These are phyloP conservation scores for Enhydra lutris DNA, from an alignment of 2,113 vertebrate genomes.

Conservation along the genomic window DNA sequence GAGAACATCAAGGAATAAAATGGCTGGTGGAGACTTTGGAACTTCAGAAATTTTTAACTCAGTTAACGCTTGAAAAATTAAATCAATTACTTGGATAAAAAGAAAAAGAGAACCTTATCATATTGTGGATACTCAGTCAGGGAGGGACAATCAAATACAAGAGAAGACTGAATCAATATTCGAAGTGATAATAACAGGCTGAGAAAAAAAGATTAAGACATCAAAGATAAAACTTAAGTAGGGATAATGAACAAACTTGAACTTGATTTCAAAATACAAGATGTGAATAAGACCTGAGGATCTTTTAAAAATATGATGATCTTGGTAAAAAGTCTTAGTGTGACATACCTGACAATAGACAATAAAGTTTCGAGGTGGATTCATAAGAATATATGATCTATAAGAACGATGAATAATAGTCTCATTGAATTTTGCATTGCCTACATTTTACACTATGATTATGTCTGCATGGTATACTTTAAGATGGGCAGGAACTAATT, in stretches of 20 bases:
- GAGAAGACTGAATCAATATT: background rate
- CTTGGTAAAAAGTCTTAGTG: background rate
- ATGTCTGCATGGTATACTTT: background rate
- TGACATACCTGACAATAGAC: background rate
- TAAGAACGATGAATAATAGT: background rate
- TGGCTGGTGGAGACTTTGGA: background rate
- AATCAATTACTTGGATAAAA: background rate
- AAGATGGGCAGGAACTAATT: background rate
- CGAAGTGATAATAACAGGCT: background rate
- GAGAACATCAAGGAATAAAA: background rate
- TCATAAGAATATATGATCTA: background rate
- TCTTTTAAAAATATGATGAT: background rate
- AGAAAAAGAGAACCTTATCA: background rate
- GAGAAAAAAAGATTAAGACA: background rate
- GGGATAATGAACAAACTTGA: constrained; percentile 8
- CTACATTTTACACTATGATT: background rate
- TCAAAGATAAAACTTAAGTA: background rate
- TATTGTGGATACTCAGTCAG: background rate
- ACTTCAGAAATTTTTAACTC: background rate
- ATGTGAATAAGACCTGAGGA: background rate
- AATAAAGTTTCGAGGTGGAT: background rate
- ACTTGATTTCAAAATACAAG: constrained; percentile 22
- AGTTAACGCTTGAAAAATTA: background rate
- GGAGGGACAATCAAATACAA: background rate
- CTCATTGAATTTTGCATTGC: background rate